Conservation (phyloP, 2,888 invertebrate species). For the Sphaeridia pumilis region DNA sequence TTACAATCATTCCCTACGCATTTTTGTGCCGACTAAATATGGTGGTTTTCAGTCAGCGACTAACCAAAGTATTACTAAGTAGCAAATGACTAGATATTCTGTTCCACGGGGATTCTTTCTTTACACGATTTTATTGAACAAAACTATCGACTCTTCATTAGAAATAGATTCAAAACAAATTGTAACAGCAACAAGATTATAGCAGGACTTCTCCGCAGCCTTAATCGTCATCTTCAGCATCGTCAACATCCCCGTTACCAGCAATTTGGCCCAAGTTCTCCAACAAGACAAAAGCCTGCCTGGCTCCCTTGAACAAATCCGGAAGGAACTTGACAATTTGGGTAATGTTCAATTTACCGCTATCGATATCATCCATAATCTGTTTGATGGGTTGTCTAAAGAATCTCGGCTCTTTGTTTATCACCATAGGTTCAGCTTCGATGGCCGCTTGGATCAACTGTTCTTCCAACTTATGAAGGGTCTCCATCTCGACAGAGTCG, state of each 20-base stretch:
- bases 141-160: no score
- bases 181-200: no score
- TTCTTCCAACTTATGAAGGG: conserved; percentile 23
- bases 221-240: conserved; percentile 6
- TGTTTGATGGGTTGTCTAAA: conserved; percentile 19
- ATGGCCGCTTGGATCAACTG: conserved; percentile 23
- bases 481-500: conserved; percentile 20
- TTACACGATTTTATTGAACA: no score
- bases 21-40: no score
- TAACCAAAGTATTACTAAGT: no score
- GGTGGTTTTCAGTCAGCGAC: no score
- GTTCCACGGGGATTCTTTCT: no score
- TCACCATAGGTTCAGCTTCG: conserved; percentile 22
- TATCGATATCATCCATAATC: conserved; percentile 21
- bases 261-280: conserved; percentile 27
- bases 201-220: no score
- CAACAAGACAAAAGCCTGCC: conserved; percentile 28
- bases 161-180: no score
- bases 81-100: no score
- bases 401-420: conserved; percentile 23
- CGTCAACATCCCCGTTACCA: no score
- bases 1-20: no score
- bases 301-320: conserved; percentile 30
- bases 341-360: conserved; percentile 21
- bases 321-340: conserved; percentile 32